Evolutionary conservation across 37 sponge, comb jelly and placozoan species (phyloP).

Genomic region (Aphrocallistes beatrix): DNA sequence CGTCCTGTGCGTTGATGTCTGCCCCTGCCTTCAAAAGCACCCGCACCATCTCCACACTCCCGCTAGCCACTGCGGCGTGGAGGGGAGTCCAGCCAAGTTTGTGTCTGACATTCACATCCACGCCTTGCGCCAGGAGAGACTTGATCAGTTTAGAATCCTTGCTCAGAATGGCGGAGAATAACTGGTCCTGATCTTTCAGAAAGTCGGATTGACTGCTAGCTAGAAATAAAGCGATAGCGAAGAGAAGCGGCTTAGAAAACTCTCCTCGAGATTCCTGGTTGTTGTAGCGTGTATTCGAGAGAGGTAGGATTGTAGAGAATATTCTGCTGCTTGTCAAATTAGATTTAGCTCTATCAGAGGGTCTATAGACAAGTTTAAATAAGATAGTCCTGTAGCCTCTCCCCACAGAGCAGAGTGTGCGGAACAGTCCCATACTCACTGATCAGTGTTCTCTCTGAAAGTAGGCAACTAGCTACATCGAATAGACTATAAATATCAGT

Average conservation of each 20-base stretch:
- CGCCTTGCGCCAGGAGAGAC: slow-evolving; percentile 31
- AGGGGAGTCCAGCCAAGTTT: slow-evolving; percentile 65
- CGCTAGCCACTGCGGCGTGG: slow-evolving; percentile 53
- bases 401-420: too few species aligned
- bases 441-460: too few species aligned
- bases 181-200: not conserved
- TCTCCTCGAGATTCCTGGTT: too few species aligned
- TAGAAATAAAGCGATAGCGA: not conserved
- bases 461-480: too few species aligned
- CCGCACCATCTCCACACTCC: slow-evolving; percentile 26
- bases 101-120: slow-evolving; percentile 62
- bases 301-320: too few species aligned
- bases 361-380: too few species aligned
- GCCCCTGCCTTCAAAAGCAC: slow-evolving; percentile 50
- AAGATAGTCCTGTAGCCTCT: too few species aligned
- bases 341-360: too few species aligned
- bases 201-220: not conserved
- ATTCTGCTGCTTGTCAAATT: too few species aligned
- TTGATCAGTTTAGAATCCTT: not conserved
- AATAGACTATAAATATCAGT: too few species aligned
- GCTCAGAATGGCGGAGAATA: not conserved
- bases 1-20: slow-evolving; percentile 61
- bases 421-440: too few species aligned
- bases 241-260: not conserved
- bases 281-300: too few species aligned